Base-by-base conservation (phyloP, 2,888 invertebrate species). In the Himalopsyche japonica region DNA sequence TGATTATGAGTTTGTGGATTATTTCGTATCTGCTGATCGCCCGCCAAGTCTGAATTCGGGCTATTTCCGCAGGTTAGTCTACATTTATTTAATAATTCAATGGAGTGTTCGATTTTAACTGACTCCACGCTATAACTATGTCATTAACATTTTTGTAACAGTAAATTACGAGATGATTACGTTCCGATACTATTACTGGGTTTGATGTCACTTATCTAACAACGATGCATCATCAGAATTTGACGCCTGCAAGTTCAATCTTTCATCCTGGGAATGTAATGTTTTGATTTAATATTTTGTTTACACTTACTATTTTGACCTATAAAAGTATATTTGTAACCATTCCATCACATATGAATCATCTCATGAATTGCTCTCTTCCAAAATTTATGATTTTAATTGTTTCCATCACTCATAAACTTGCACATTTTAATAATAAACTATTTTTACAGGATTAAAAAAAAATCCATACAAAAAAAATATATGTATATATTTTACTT, bases 101-200 rank as follows among this genome's bases (percentile, higher is more conserved):
- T 15, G 1, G 1, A 76, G 18, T 32, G 47, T 15, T 43, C 6
- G 34, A 37, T n/a, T 79, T 37, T 30, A 49, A 30, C 24, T 12
- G 80, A 80, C 32, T 80, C 49, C 80, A 49, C 20, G 82, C 64
- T 10, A 43, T 49, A 64, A 76, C 34, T 37, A 79, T 80, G 83
- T 78, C 83, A 83, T 83, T 83, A 79, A 79, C 83, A 83, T 83
- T 83, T 57, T 79, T 83, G 64, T 83, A 83, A 83, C 83, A 79
- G 83, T 83, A 83, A 83, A 83, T 79, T 64, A 37, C 48, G 18
- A 32, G 34, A 79, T 49, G 77, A 79, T 83, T 76, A 76, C 24
- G 76, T 76, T 34, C 43, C 12, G 37, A 81, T 76, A 70, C 47
- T 79, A 32, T 79, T 79, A 18, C 47, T 47, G 24, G 47, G 47